Evolutionary conservation across 2,797 vertebrate species (phyloP), one percentile per base, ranked within the genome.

Genomic region (Huso huso): DNA sequence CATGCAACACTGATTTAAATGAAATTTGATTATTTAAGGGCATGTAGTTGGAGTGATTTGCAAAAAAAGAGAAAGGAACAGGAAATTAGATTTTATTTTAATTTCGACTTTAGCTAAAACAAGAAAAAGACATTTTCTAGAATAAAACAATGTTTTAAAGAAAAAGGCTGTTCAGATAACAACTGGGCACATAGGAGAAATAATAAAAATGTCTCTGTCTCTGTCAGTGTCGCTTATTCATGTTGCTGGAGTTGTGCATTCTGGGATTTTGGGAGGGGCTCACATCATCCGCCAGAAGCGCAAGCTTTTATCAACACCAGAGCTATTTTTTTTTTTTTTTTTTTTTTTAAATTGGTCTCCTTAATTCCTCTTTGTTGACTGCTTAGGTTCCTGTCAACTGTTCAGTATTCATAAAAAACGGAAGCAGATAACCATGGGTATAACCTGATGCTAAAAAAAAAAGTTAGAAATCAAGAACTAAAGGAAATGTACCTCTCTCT

Each of bases 401-500:
- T 89, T 88, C 87, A 90, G 89, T 91, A 91, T 91, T 92, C 89
- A 89, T 84, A 84, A 88, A 37, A 80, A 85, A 86, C 84, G 85
- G 78, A 60, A 86, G 77, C 72, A 79, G 81, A 84, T 86, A 92
- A 91, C 88, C 84, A 82, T 90, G 90, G 89, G 87, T 90, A 91
- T 92, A 92, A 90, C 88, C 89, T 91, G 87, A 94, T 76, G 88
- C 92, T 95, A 92, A 93, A 76, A 73, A 74, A 37, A 37, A 70
- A 68, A 55, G 13, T 72, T 67, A 73, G 80, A 82, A 76, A 75
- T 85, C 88, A 94, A 92, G 93, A 94, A 93, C 92, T 90, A 90
- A 92, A 93, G 89, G 84, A 96, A 93, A 89, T 93, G 90, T 95
- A 95, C 93, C 93, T 91, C 94, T 92, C 5, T 37, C 93, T 95